These are phyloP conservation scores for Tetramorium bicarinatum DNA, from an alignment of 2,888 invertebrate species.

Conservation along the genomic window DNA sequence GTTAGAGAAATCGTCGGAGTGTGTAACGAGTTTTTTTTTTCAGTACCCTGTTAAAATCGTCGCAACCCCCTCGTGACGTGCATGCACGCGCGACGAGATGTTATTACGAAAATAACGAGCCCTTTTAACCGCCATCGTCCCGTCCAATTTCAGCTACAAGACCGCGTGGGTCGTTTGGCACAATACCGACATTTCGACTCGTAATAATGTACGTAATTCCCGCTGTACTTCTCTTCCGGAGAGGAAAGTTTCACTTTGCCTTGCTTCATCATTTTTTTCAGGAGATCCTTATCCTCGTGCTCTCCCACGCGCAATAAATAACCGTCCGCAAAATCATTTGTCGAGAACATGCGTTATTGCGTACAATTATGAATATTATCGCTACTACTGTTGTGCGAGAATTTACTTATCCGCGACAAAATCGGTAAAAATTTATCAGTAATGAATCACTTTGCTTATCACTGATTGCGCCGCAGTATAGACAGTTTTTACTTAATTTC, in stretches of 20 bases:
- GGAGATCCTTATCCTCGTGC: slow-evolving; percentile 19
- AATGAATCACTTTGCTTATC: slow-evolving; percentile 46
- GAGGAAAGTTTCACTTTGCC: slow-evolving; percentile 49
- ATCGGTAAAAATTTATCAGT: slow-evolving; percentile 35
- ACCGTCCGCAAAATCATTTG: slow-evolving; percentile 49
- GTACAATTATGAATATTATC: slow-evolving; percentile 38
- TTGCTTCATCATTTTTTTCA: slow-evolving; percentile 13
- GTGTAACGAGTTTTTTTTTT: slow-evolving; percentile 27
- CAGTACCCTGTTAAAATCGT: slow-evolving; percentile 13
- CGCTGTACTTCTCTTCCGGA: slow-evolving; percentile 52
- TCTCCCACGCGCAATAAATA: slow-evolving; percentile 58
- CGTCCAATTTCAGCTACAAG: slow-evolving; percentile 60
- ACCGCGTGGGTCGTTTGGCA: slow-evolving; percentile 61
- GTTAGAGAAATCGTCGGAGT: neutral
- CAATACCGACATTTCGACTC: slow-evolving; percentile 62
- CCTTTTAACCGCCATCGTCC: slow-evolving; percentile 49
- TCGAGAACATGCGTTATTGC: slow-evolving; percentile 40
- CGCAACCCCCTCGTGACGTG: slow-evolving; percentile 20
- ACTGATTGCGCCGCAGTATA: neutral
- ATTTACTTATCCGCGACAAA: slow-evolving; percentile 23
- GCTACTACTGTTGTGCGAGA: slow-evolving; percentile 22
- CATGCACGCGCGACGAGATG: slow-evolving; percentile 52
- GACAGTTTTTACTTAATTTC: neutral
- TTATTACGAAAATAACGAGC: slow-evolving; percentile 54
- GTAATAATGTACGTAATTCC: slow-evolving; percentile 62